These are phyloP conservation scores for Himalopsyche anomala DNA, from an alignment of 2,888 invertebrate species.

Conservation along the genomic window DNA sequence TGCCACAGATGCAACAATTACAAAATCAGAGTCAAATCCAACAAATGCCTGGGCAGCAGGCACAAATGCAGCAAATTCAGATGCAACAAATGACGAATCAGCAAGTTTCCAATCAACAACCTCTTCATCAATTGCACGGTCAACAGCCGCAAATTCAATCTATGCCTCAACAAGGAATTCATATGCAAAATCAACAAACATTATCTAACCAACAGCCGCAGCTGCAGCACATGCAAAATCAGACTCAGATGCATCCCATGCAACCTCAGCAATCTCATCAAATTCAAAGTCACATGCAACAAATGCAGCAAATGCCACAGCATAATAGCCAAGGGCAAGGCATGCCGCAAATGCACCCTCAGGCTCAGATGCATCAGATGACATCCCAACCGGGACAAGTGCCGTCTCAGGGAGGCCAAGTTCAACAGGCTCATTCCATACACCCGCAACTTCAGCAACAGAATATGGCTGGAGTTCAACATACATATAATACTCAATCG, in stretches of 20 bases:
- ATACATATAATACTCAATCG: conserved; percentile 75
- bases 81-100: conserved; percentile 71
- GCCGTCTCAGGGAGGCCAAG: conserved; percentile 72
- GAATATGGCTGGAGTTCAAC: conserved; percentile 75
- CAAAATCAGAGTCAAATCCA: conserved; percentile 74
- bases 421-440: conserved; percentile 74
- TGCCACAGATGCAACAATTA: conserved; percentile 76
- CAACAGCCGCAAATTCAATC: conserved; percentile 75
- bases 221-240: conserved; percentile 75
- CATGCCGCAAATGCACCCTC: conserved; percentile 69
- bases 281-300: conserved; percentile 77
- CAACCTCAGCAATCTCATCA: conserved; percentile 75
- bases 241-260: conserved; percentile 76
- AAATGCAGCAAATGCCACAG: conserved; percentile 75
- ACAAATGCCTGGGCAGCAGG: conserved; percentile 74
- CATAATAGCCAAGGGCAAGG: conserved; percentile 66
- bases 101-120: conserved; percentile 73
- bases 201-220: conserved; percentile 75
- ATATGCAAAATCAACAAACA: conserved; percentile 74
- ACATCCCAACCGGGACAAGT: conserved; percentile 74
- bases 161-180: conserved; percentile 72
- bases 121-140: conserved; percentile 74
- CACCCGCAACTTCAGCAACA: conserved; percentile 76
- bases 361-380: conserved; percentile 76
- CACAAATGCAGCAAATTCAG: conserved; percentile 77